A percentile compares a stretch with the other conserved stretches of the same genome.
Conservation (phyloP, 1,140 invertebrate species). For the Panonychus citri region DNA sequence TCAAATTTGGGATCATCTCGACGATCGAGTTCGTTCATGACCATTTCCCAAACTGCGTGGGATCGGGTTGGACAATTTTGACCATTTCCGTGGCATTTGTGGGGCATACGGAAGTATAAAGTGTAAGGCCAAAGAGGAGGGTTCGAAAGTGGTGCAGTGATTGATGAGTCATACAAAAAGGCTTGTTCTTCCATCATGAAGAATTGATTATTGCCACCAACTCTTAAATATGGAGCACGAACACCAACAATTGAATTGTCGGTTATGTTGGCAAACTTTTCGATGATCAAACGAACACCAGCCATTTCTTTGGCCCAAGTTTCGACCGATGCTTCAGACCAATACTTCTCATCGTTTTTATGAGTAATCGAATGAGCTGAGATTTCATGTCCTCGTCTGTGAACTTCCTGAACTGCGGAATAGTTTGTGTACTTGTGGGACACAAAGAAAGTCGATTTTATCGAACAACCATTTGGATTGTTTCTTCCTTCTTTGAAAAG, state of each 20-base stretch:
- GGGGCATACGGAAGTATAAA: slow-evolving; percentile 90
- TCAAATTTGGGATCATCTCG: slow-evolving; percentile 73
- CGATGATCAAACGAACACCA: slow-evolving; percentile 71
- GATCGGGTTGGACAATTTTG: slow-evolving; percentile 68
- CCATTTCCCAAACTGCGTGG: slow-evolving; percentile 90
- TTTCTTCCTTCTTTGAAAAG: slow-evolving; percentile 72
- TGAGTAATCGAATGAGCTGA: slow-evolving; percentile 91
- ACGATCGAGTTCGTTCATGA: slow-evolving; percentile 84
- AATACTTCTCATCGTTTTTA: slow-evolving; percentile 75
- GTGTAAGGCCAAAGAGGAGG: slow-evolving; percentile 90
- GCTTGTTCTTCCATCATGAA: slow-evolving; percentile 94
- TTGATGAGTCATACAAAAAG: slow-evolving; percentile 83
- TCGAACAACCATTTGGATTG: slow-evolving; percentile 88
- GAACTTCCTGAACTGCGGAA: slow-evolving; percentile 79
- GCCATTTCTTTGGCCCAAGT: slow-evolving; percentile 93
- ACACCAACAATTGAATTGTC: slow-evolving; percentile 84
- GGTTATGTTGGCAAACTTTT: slow-evolving; percentile 75
- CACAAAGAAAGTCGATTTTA: slow-evolving; percentile 92
- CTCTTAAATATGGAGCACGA: slow-evolving; percentile 67
- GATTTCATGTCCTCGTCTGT: slow-evolving; percentile 83
- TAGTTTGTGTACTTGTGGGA: slow-evolving; percentile 96
- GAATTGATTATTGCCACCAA: slow-evolving; percentile 88
- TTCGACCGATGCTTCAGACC: slow-evolving; percentile 74
- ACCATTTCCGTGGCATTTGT: slow-evolving; percentile 65
- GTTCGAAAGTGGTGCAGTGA: slow-evolving; percentile 71